Base-by-base conservation (phyloP, 2,888 invertebrate species). In the Andrena fulva region DNA sequence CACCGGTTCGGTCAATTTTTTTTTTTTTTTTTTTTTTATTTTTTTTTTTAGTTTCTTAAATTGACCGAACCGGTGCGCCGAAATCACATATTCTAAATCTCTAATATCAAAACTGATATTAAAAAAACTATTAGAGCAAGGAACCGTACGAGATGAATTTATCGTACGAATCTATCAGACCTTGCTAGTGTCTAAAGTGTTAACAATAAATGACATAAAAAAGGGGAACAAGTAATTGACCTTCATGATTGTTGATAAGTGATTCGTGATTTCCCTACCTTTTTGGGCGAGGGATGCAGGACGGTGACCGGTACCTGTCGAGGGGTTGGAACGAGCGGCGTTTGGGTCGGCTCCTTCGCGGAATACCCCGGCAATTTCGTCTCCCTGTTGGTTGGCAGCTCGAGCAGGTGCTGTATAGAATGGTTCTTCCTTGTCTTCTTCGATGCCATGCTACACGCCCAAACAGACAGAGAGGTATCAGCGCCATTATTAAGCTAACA, bases 401-500 rank as follows among this genome's bases (percentile, higher is more conserved):
- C 94, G 91, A 95, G 93, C 73, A 95, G 94, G 90, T 95, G 94
- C 91, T 95, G 95, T 89, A 95, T 95, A 80, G 95, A 95, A 91
- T 95, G 95, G 89, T 94, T 94, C 88, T 95, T 94, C 86, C 94
- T 93, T 83, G 94, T 95, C 90, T 94, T 95, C 90, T 94, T 94
- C 84, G 94, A 93, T 90, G 94, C 94, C 94, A 94, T 94, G 89
- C 94, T 93, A 81, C 60, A 52, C 80, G 71, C 16, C 42, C 16
- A 62, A 78, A 64, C 74, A 66, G 42, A 59, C 24, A 63, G 29
- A n/a, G n/a, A 59, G 54, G 69, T 24, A 54, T 35, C 42, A 59
- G 33, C 48, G 20, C 12, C n/a, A 6, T 33, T 24, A 67, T 56
- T 52, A 48, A 42, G 8, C 24, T 2, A 8, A n/a, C 20, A 71